Evolutionary conservation across 2,113 vertebrate species (phyloP), one percentile per base, ranked within the genome.

Genomic region (Phrynosoma platyrhinos): DNA sequence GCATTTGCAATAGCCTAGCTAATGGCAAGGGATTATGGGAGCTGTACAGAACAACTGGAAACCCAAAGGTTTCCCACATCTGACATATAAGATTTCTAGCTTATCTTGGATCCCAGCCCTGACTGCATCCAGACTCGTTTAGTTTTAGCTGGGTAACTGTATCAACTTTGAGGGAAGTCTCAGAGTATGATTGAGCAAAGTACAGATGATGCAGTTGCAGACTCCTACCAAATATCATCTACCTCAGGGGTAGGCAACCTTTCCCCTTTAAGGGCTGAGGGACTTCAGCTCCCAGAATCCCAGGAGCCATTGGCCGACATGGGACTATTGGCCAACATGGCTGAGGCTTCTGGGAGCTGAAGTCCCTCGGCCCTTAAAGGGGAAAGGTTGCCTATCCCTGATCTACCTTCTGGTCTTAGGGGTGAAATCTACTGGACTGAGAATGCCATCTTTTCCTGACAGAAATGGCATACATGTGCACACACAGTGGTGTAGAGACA

Each of bases 371-470:
- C n/a, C n/a, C n/a, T n/a, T n/a, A n/a, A n/a, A n/a, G n/a, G n/a
- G n/a, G n/a, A n/a, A n/a, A n/a, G n/a, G n/a, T n/a, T n/a, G n/a
- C n/a, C n/a, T n/a, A n/a, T n/a, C n/a, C n/a, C n/a, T n/a, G n/a
- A 7, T 5, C 47, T 36, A 71, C 79, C 0, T 90, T 89, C 84
- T 81, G 89, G 68, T 76, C 88, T 75, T 32, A 64, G 68, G 36
- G 2, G 32, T 52, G 87, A 87, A 74, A 81, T 89, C 27, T 27
- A 52, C 89, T n/a, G 25, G n/a, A 82, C 62, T 32, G 90, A 88
- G 80, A 32, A 74, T 89, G 89, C 90, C 5, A 3, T 4, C 77
- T 87, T 88, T 84, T 83, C 5, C 84, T 82, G 80, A 90, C 71
- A 89, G 74, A 86, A 91, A 92, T 93, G 90, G 18, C 20, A 68